A percentile compares a stretch with the other conserved stretches of the same genome.
phyloP scores from a whole-genome alignment of 64 coral and sea anemone genomes.

The Montipora capricornis region DNA sequence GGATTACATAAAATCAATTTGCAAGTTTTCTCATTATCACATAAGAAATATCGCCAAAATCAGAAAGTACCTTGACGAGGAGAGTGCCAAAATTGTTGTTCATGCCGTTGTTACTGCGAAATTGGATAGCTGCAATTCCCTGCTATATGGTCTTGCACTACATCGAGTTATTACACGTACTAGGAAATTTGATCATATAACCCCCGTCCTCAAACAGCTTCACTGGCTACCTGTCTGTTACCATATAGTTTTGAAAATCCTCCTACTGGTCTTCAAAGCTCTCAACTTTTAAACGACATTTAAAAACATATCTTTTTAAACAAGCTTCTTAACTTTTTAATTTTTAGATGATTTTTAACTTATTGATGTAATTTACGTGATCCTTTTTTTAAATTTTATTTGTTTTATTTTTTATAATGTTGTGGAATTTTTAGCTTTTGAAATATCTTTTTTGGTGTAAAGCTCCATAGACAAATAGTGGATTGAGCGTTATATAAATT shows the following conservation, averaged over 20 bases:
- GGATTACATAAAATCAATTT: constrained; percentile 5
- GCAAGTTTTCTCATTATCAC: constrained; percentile 8
- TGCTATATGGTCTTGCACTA: not conserved
- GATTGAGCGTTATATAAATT: too few species aligned
- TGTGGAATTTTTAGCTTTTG: too few species aligned
- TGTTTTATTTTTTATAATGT: too few species aligned
- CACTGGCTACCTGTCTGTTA: not conserved
- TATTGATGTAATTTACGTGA: too few species aligned
- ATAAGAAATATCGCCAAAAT: constrained; percentile 20
- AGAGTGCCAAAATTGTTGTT: not conserved
- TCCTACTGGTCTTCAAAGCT: not conserved
- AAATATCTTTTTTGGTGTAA: too few species aligned
- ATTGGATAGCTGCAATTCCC: not conserved
- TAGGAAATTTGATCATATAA: not conserved
- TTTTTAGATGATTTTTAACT: too few species aligned
- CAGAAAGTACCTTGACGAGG: not conserved
- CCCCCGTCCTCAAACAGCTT: not conserved
- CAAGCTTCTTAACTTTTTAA: too few species aligned
- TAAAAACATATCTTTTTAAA: too few species aligned
- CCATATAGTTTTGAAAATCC: not conserved
- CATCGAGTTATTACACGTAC: not conserved
- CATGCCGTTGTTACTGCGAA: not conserved
- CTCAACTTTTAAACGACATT: not conserved
- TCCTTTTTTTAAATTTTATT: too few species aligned
- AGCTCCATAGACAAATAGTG: too few species aligned